Evolutionary conservation across 1,140 invertebrate species (phyloP).

Genomic region (Lineus longissimus): DNA sequence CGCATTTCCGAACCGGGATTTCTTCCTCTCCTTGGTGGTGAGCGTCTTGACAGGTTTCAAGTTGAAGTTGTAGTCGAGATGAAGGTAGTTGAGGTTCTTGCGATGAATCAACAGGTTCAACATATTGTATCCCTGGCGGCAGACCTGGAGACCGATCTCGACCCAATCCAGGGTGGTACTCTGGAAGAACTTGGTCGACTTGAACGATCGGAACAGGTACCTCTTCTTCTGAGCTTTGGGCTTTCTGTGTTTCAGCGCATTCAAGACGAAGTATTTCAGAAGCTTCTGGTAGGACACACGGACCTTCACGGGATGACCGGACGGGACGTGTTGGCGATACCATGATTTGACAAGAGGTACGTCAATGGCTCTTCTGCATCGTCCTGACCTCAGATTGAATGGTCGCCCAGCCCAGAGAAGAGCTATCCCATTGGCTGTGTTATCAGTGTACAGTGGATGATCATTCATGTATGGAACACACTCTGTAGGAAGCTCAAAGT

Average conservation of each 20-base stretch:
- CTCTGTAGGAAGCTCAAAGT: slow-evolving; percentile 86
- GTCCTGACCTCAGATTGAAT: slow-evolving; percentile 90
- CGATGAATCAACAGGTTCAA: slow-evolving; percentile 97
- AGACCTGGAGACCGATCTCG: slow-evolving; percentile 93
- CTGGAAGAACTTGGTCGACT: slow-evolving; percentile 99
- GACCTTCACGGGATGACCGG: slow-evolving; percentile 98
- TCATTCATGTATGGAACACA: slow-evolving; percentile 91
- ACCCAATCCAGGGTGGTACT: slow-evolving; percentile 99
- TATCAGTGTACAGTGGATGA: slow-evolving; percentile 94
- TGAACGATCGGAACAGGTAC: slow-evolving; percentile 97
- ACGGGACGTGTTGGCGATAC: slow-evolving; percentile 91
- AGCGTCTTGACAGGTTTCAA: slow-evolving; percentile 99
- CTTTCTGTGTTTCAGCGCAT: slow-evolving; percentile 92
- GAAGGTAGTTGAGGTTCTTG: slow-evolving; percentile 98
- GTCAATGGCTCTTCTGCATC: slow-evolving; percentile 83
- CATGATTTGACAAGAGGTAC: slow-evolving; percentile 96
- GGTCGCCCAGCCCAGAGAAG: slow-evolving; percentile 97
- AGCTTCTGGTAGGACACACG: slow-evolving; percentile 98
- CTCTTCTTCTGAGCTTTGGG: slow-evolving; percentile 99
- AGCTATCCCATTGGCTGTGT: slow-evolving; percentile 98
- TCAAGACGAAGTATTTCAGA: slow-evolving; percentile 96
- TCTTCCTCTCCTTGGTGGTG: slow-evolving; percentile 98
- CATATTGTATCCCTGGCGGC: slow-evolving; percentile 99
- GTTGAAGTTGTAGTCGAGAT: slow-evolving; percentile 99
- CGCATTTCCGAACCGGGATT: slow-evolving; percentile 98